Conservation (phyloP, 2,113 vertebrate genomes). For the Brienomyrus brachyistius region DNA sequence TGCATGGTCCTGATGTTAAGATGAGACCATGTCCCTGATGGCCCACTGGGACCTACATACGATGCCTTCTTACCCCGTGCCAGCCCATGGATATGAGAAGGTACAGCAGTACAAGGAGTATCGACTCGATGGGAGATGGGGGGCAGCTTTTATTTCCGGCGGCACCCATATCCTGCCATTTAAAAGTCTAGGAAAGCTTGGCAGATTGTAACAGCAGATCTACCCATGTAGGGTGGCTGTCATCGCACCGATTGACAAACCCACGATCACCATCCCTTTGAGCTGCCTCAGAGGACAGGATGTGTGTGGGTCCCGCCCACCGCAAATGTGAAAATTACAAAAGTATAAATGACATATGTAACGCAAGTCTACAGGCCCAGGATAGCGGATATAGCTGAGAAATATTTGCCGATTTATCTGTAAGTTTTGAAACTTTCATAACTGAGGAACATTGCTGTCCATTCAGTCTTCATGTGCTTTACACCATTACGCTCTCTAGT, state of each 20-base stretch:
- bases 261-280: neutral
- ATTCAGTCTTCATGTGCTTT: neutral
- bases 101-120: neutral
- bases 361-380: neutral
- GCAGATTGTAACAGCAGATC: neutral
- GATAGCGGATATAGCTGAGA: neutral
- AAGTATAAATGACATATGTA: neutral
- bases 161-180: neutral
- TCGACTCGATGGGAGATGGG: neutral
- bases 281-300: neutral
- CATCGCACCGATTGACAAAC: neutral
- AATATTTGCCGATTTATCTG: neutral
- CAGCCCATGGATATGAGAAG: neutral
- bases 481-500: neutral
- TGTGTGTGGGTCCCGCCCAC: neutral
- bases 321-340: neutral
- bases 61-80: neutral
- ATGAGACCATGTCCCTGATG: neutral
- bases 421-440: neutral
- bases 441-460: neutral
- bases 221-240: neutral
- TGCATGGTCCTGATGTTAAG: neutral
- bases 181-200: neutral
- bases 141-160: neutral
- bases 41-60: neutral